Conservation (phyloP, 2,113 vertebrate species). For the Ptychochromis oligacanthus region DNA sequence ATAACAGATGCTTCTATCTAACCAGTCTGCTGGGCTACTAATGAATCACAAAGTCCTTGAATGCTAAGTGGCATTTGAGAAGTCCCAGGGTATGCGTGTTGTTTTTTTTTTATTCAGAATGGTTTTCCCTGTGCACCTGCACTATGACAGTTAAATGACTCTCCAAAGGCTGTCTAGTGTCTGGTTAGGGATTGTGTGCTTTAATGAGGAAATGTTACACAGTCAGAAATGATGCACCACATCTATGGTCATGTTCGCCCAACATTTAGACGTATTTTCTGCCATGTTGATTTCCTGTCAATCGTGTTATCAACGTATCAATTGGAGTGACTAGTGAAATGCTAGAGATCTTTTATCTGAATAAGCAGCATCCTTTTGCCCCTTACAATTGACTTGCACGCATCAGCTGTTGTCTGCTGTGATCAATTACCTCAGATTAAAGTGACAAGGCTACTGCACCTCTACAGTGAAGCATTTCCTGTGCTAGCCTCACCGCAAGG, state of each 20-base stretch:
- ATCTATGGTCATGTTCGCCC: not conserved
- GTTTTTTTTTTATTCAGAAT: conserved; percentile 50
- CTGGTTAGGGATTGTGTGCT: conserved; percentile 30
- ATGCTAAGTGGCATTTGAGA: conserved; percentile 82
- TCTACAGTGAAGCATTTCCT: conserved; percentile 75
- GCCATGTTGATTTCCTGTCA: conserved; percentile 35
- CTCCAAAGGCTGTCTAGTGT: conserved; percentile 54
- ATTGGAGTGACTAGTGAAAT: conserved; percentile 54
- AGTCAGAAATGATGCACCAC: not conserved
- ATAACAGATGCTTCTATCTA: conserved; percentile 80
- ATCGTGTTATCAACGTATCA: conserved; percentile 33
- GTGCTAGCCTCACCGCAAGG: conserved; percentile 40
- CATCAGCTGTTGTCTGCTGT: conserved; percentile 77
- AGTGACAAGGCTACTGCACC: conserved; percentile 76
- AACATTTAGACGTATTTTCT: not conserved
- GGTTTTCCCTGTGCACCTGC: conserved; percentile 74
- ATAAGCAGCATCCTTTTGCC: conserved; percentile 69
- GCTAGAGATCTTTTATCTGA: conserved; percentile 68
- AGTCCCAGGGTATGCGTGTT: conserved; percentile 77
- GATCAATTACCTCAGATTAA: conserved; percentile 81
- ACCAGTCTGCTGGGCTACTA: conserved; percentile 75
- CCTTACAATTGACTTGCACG: conserved; percentile 73
- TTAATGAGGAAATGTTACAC: not conserved
- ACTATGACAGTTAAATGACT: conserved; percentile 70
- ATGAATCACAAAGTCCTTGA: conserved; percentile 82